Evolutionary conservation across 2,113 vertebrate species (phyloP), one percentile per base, ranked within the genome.

Genomic region (Hiodon tergisus): DNA sequence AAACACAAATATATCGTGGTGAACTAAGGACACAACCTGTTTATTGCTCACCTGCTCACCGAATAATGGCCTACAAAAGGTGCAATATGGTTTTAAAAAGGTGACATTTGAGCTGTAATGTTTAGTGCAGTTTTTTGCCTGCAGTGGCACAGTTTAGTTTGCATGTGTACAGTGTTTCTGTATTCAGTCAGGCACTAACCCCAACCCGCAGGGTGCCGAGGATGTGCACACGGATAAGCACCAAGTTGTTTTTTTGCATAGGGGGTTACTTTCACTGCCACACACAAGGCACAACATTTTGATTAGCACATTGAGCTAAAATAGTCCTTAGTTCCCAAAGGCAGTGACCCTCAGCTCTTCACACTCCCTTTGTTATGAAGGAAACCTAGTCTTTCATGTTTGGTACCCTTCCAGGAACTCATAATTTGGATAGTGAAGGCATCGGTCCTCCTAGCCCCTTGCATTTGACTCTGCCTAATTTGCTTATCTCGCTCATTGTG

Each of bases 1-100:
- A 86, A 67, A 71, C 70, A 52, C 81, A 50, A 85, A 83, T 87
- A 82, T 85, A 87, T 86, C 82, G 82, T 84, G 63, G 54, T 77
- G 71, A 83, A 73, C 80, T 75, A 77, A 71, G 77, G 65, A 78
- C 83, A 75, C 73, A 65, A 72, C 79, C 17, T 71, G 70, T 67
- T 67, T 8, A 83, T 83, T 77, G 81, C 70, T 81, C 79, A 50
- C 70, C 63, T 78, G 80, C 83, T 84, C 84, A 82, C 10, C 16
- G 54, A 5, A 31, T 0, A 31, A 31, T 1, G 31, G 31, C 79
- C 57, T 8, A 65, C 62, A 65, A 65, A 10, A 5, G 16, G 61
- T 50, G 31, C 54, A 48, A 46, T 59, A n/a, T 59, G 55, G 13
- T 55, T 52, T 55, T 52, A 47, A 10, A 17, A 48, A 55, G 68